Evolutionary conservation across 2,888 invertebrate species (phyloP).

Genomic region (Macropis europaea): DNA sequence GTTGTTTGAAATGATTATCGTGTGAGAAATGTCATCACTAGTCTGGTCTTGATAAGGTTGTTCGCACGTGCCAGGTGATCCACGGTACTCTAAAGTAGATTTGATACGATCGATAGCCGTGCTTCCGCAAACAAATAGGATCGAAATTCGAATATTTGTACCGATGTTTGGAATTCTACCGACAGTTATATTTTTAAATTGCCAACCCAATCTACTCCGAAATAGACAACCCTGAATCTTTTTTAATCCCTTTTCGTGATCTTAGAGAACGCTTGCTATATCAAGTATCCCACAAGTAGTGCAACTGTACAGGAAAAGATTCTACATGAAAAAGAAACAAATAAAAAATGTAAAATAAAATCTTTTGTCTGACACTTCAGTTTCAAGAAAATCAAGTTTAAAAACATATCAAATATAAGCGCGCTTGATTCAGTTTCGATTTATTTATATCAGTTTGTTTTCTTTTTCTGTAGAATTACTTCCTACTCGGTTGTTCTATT

Average conservation of each 20-base stretch:
- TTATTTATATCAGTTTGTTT: too few relatives aligned
- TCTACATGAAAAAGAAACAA: too few relatives aligned
- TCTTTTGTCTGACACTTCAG: too few relatives aligned
- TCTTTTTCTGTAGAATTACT: too few relatives aligned
- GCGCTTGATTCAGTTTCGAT: too few relatives aligned
- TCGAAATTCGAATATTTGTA: not conserved
- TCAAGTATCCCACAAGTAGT: too few relatives aligned
- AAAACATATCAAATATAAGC: too few relatives aligned
- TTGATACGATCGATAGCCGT: not conserved
- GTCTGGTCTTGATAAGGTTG: constrained; percentile 2
- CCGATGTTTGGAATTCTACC: not conserved
- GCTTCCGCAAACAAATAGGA: not conserved
- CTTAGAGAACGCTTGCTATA: too few relatives aligned
- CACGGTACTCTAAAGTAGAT: not conserved
- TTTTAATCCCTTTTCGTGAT: not conserved
- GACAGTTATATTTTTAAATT: not conserved
- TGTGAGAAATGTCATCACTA: not conserved
- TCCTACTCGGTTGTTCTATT: too few relatives aligned
- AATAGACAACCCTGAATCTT: not conserved
- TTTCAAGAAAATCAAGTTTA: too few relatives aligned
- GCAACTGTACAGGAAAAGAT: too few relatives aligned
- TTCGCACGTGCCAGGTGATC: not conserved
- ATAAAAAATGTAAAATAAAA: too few relatives aligned
- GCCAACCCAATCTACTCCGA: not conserved
- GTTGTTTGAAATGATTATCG: constrained; percentile 1